Percentiles rank a stretch among this genome's conserved stretches.
Evolutionary conservation across 2,113 vertebrate genomes (phyloP).

Genomic region (Gymnobelideus leadbeateri): DNA sequence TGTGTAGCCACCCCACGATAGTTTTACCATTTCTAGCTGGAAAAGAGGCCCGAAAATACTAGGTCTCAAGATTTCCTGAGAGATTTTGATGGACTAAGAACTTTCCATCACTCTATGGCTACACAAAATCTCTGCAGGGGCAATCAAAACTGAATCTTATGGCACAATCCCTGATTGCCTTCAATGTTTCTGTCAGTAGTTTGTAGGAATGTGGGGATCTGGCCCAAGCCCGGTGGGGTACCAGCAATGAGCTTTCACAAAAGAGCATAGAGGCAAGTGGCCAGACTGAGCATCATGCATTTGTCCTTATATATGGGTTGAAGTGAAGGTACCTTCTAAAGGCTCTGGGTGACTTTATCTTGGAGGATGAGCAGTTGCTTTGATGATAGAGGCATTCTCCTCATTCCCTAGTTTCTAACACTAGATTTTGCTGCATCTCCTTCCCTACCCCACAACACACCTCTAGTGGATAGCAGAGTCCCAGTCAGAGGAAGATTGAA

Average conservation of each 20-base stretch:
- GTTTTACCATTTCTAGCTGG: not conserved
- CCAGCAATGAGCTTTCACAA: not conserved
- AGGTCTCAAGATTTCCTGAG: not conserved
- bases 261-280: not conserved
- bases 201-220: not conserved
- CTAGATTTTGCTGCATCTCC: constrained; percentile 8
- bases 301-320: not conserved
- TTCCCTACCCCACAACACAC: not conserved
- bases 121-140: not conserved
- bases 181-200: not conserved
- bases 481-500: not conserved
- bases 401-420: constrained; percentile 45
- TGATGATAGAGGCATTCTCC: not conserved
- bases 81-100: not conserved
- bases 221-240: not conserved
- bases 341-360: not conserved
- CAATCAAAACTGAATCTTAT: not conserved
- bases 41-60: not conserved
- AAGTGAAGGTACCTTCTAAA: not conserved
- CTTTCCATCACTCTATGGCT: not conserved
- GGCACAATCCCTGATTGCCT: not conserved
- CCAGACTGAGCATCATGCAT: not conserved
- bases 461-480: not conserved
- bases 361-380: not conserved
- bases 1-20: not conserved